Evolutionary conservation across 2,113 vertebrate genomes (phyloP), one percentile per base, ranked within the genome.

Genomic region (Pollimyrus isidori): DNA sequence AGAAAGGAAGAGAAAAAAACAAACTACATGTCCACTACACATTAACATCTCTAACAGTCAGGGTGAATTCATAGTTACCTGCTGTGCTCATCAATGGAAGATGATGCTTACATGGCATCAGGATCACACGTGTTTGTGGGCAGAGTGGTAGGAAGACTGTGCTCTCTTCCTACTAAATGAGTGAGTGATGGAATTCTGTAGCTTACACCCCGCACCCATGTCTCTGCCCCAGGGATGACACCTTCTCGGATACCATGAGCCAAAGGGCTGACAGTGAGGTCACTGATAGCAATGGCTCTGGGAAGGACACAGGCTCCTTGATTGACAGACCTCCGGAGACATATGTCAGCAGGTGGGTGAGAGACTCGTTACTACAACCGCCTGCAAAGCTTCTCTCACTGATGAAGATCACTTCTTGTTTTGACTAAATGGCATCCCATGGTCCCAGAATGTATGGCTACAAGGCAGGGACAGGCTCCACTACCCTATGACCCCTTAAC

Each of bases 221-320:
- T 89, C 86, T 30, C 90, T 88, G 87, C 91, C 92, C 92, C 92
- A 99, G 98, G 96, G 97, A 97, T 73, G 98, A 99, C 91, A 95
- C 95, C 5, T 97, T 97, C 95, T 99, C 98, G 0, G 98, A 99
- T 89, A 96, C 97, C 0, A 93, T 98, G 93, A 99, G 97, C 92
- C 98, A 98, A 92, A 99, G 98, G 92, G 96, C 97, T 0, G 98
- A 99, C 95, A 97, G 97, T 7, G 97, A 97, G 90, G 94, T 95
- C 93, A 98, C 97, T 0, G 98, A 99, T 4, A 97, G 98, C 92
- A 99, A 97, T 93, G 93, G 97, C 4, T 98, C 97, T 42, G 95
- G 96, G 52, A 98, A 97, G 93, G 97, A 99, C 87, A 96, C 98
- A 94, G 97, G 95, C 93, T 99, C 98, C 49, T 98, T 98, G 0